Base-by-base conservation (phyloP, 1,140 invertebrate species). In the Panagrolaimus sp. region DNA sequence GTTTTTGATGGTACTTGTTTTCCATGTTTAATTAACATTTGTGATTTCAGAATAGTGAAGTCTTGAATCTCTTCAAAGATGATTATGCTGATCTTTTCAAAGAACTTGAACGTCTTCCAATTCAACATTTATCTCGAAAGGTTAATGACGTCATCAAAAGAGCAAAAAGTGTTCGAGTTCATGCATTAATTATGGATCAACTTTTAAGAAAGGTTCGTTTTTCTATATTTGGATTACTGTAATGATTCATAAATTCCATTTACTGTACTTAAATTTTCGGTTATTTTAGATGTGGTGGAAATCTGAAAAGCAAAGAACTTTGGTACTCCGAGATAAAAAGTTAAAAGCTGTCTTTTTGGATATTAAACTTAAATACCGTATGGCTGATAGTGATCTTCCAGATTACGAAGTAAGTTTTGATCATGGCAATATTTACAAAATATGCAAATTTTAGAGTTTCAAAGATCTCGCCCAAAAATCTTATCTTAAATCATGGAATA, bases 11-110 rank as follows among this genome's bases (percentile, higher is more conserved):
- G 32, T 38, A 38, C 7, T 38, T 38, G 2, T 7, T 58, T 58
- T 58, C 15, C 21, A 26, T 58, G 17, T 14, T 21, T 21, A n/a
- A 58, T 28, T 10, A n/a, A 58, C 47, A 58, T 0, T 58, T 21
- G 14, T 52, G 46, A 52, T 67, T 91, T 92, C 47, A 58, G 52
- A 58, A 58, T 14, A 58, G 43, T 78, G 63, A 65, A 38, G 43
- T 44, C 9, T n/a, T 65, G 5, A 32, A 65, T 12, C 63, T 65
- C 5, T 65, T 44, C 63, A 65, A 65, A 47, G 63, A 65, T 32
- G 63, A 65, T 15, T 65, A 65, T 17, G 17, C 43, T 3, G 45
- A 47, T 32, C 43, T 65, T 21, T 65, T 65, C 63, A 47, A 65
- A 43, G 63, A 65, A 21, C 26, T 65, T 14, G 45, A 65, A 47